Evolutionary conservation across 2,888 invertebrate genomes (phyloP), one percentile per base, ranked within the genome.

Genomic region (Acleris holmiana): DNA sequence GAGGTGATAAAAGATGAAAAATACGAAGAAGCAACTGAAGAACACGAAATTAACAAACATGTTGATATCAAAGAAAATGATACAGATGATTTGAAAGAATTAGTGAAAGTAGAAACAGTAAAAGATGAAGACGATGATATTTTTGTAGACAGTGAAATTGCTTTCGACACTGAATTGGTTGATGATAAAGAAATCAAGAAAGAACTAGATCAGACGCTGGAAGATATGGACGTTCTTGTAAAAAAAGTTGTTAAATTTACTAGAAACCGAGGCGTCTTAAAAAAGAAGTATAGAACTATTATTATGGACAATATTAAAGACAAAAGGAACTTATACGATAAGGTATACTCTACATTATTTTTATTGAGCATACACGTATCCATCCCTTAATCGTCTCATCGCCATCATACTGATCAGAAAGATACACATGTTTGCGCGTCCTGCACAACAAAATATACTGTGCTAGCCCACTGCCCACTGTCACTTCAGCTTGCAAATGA

Each of bases 251-350:
- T 29, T 23, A 41, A 8, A n/a, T 8, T 19, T 7, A 57, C 18
- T n/a, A 55, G 35, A n/a, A 60, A 44, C 17, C 40, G 59, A 1
- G 65, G 44, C 0, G 48, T 18, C 6, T 4, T 65, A 2, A 50
- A 55, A 4, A 55, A 65, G 50, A 60, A 65, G 25, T 65, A 65
- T 44, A 65, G 49, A 25, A 65, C 59, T 13, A 50, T 65, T 44
- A 55, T 65, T 2, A 21, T 65, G 44, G 46, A 49, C 0, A 54
- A 65, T 29, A 50, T 65, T 25, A 17, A n/a, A 2, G 60, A 65
- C 49, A 65, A 65, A 23, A 21, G 59, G 55, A 55, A 21, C 5
- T 49, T 55, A 19, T 65, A 65, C n/a, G 65, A 65, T 6, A 46
- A 55, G 23, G 65, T 65, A 55, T 25, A 35, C 13, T 8, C 10